phyloP scores from a whole-genome alignment of 2,797 vertebrate species.

The Propithecus perrieri region DNA sequence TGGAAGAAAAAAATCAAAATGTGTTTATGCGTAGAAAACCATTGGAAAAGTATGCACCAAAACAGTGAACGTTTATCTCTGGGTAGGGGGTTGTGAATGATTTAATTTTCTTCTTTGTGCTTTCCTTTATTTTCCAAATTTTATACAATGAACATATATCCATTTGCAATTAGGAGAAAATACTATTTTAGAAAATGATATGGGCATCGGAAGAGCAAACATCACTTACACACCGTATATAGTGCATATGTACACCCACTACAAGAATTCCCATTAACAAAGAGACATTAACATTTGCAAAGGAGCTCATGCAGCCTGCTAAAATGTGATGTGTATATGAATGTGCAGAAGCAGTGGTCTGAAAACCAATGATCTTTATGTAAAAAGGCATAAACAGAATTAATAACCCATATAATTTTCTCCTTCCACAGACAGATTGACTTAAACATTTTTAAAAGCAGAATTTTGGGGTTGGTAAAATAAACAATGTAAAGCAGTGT shows the following conservation, averaged over 20 bases:
- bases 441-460: slow-evolving; percentile 12
- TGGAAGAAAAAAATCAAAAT: not conserved
- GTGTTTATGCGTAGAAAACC: not conserved
- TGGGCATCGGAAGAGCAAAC: not conserved
- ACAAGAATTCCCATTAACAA: slow-evolving; percentile 52
- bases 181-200: slow-evolving; percentile 53
- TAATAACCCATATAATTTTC: slow-evolving; percentile 64
- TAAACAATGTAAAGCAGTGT: not conserved
- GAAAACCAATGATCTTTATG: slow-evolving; percentile 68
- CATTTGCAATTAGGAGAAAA: slow-evolving; percentile 34
- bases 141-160: slow-evolving; percentile 32
- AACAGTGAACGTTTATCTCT: not conserved
- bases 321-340: slow-evolving; percentile 22
- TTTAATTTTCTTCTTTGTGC: slow-evolving; percentile 19
- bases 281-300: slow-evolving; percentile 47
- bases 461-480: slow-evolving; percentile 16
- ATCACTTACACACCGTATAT: not conserved
- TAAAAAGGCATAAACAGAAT: slow-evolving; percentile 67
- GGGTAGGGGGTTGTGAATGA: not conserved
- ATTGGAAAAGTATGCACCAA: not conserved
- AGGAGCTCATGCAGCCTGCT: slow-evolving; percentile 21
- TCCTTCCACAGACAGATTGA: slow-evolving; percentile 16
- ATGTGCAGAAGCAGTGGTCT: slow-evolving; percentile 15
- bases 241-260: not conserved
- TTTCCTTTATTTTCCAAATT: slow-evolving; percentile 50